These are phyloP conservation scores for Anguilla obscura DNA, from an alignment of 2,797 vertebrate species.

Conservation along the genomic window DNA sequence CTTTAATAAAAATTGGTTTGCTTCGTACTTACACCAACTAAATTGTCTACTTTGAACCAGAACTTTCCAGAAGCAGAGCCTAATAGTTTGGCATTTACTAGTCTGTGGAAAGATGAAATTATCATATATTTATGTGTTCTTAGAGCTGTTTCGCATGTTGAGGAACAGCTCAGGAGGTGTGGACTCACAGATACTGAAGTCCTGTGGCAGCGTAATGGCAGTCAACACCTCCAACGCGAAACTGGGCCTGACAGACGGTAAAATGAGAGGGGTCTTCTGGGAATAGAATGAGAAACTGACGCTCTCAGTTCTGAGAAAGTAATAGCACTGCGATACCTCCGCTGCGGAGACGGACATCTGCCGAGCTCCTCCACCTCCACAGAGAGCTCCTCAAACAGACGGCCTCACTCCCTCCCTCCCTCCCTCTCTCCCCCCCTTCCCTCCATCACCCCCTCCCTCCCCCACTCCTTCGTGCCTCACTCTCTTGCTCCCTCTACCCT, in stretches of 20 bases:
- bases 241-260: conserved; percentile 11
- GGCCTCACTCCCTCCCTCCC: background rate
- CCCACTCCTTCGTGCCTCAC: background rate
- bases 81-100: background rate
- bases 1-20: background rate
- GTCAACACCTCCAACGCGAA: background rate
- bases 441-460: background rate
- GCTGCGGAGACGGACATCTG: conserved; percentile 28
- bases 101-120: background rate
- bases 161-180: background rate
- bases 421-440: background rate
- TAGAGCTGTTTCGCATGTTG: background rate
- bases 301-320: conserved; percentile 30
- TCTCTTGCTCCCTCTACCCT: background rate
- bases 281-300: conserved; percentile 29
- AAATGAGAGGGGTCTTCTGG: conserved; percentile 27
- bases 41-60: background rate
- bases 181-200: background rate
- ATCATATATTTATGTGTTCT: background rate
- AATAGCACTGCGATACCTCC: conserved; percentile 5
- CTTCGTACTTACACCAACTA: background rate
- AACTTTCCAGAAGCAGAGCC: background rate
- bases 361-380: conserved; percentile 9
- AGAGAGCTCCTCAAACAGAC: conserved; percentile 27
- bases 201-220: conserved; percentile 10